Evolutionary conservation across 37 sponge, comb jelly and placozoan species (phyloP).

Genomic region (Aphrocallistes beatrix): DNA sequence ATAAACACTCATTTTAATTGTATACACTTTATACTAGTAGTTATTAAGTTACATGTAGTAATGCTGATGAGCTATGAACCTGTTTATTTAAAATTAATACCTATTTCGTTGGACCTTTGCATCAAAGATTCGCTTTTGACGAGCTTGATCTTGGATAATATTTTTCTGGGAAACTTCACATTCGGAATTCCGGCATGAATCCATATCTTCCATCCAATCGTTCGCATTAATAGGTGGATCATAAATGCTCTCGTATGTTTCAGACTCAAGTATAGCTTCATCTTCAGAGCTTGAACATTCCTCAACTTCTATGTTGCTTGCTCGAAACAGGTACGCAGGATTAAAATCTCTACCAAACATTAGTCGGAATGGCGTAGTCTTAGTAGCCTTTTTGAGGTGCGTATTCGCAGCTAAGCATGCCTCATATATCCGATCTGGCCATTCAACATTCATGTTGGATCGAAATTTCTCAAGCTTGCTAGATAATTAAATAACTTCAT

Average conservation of each 20-base stretch:
- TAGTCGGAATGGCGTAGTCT: neutral
- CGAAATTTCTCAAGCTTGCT: neutral
- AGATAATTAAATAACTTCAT: no score
- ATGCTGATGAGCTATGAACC: no score
- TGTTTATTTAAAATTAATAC: no score
- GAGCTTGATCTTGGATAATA: slow-evolving; percentile 1
- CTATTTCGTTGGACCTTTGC: no score
- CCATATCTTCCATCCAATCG: neutral
- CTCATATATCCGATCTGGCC: neutral
- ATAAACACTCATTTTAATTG: no score
- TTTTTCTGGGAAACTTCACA: neutral
- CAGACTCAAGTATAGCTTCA: no score
- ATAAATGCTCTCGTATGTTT: no score
- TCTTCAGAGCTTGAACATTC: no score
- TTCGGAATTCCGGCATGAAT: neutral
- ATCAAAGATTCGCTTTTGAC: no score
- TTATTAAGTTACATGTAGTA: no score
- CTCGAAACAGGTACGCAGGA: neutral
- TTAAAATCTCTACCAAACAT: slow-evolving; percentile 10
- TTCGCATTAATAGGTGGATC: neutral
- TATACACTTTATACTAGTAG: no score
- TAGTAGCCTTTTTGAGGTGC: neutral
- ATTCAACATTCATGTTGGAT: neutral
- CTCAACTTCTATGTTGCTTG: neutral
- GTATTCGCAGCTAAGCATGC: slow-evolving; percentile 16